A percentile compares a stretch with the other conserved stretches of the same genome.
These are phyloP conservation scores for Pogonus chalceus DNA, from an alignment of 1,140 invertebrate species.

Conservation along the genomic window DNA sequence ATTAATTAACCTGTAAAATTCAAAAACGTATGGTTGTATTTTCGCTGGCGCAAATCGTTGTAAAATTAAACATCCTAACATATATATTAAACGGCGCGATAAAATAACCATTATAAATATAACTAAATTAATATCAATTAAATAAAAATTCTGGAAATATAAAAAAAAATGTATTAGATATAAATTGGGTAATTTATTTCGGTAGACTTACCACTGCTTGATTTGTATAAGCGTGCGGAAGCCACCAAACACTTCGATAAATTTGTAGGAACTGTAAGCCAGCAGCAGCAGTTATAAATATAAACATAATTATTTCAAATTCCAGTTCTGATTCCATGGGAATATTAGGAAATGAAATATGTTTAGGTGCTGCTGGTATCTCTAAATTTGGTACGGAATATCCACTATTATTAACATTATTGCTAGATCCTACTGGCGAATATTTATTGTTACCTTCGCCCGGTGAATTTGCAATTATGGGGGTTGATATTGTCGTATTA, in stretches of 20 bases:
- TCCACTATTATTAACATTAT: constrained; percentile 9
- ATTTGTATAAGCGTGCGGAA: constrained; percentile 80
- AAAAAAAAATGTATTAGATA: too few relatives aligned
- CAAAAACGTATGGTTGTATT: constrained; percentile 11
- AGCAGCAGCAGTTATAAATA: constrained; percentile 63
- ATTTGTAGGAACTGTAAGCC: constrained; percentile 87
- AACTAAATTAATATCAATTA: constrained; percentile 82
- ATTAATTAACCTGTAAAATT: background rate
- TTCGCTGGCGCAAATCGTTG: constrained; percentile 21
- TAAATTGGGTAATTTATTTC: constrained; percentile 10
- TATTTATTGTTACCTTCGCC: constrained; percentile 19
- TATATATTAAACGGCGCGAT: constrained; percentile 60
- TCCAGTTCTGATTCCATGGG: constrained; percentile 70
- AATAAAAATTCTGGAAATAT: constrained; percentile 91
- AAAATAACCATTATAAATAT: constrained; percentile 72
- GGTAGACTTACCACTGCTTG: constrained; percentile 71
- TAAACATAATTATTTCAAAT: constrained; percentile 79
- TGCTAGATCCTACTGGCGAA: constrained; percentile 17
- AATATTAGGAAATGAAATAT: constrained; percentile 76
- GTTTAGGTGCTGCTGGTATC: constrained; percentile 49
- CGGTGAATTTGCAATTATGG: constrained; percentile 17
- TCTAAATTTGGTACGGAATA: constrained; percentile 24
- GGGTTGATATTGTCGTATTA: constrained; percentile 15
- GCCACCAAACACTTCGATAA: constrained; percentile 95
- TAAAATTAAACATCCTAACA: constrained; percentile 26